These are phyloP conservation scores for Sebastes dallii DNA, from an alignment of 2,797 vertebrate genomes.

Conservation along the genomic window DNA sequence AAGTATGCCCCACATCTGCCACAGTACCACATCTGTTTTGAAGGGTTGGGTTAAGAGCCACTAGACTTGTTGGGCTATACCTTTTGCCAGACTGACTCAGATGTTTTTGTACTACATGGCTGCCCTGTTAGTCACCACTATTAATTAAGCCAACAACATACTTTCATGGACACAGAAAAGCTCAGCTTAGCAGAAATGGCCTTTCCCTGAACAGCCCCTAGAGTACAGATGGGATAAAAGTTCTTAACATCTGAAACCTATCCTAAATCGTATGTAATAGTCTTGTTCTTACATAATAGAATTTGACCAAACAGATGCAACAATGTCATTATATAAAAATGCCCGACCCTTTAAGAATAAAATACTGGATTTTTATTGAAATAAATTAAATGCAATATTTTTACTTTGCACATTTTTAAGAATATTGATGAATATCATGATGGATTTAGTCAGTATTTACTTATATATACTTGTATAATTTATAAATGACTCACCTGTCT, in stretches of 20 bases:
- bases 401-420: not conserved
- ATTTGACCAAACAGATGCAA: not conserved
- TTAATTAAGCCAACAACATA: not conserved
- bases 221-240: not conserved
- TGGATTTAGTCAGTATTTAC: not conserved
- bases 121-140: too few relatives aligned
- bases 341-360: not conserved
- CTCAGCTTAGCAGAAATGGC: not conserved
- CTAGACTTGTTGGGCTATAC: not conserved
- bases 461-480: not conserved
- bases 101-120: too few relatives aligned
- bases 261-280: not conserved
- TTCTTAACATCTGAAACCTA: not conserved
- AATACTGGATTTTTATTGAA: not conserved
- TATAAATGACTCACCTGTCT: constrained; percentile 2
- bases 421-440: not conserved
- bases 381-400: not conserved
- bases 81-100: not conserved
- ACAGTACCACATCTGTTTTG: too few relatives aligned
- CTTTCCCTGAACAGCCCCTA: not conserved
- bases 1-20: too few relatives aligned
- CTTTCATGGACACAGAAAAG: not conserved
- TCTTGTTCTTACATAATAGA: not conserved
- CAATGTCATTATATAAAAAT: not conserved
- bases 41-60: not conserved